Conservation (phyloP, 2,888 invertebrate species). For the Lamellibrachia satsuma region DNA sequence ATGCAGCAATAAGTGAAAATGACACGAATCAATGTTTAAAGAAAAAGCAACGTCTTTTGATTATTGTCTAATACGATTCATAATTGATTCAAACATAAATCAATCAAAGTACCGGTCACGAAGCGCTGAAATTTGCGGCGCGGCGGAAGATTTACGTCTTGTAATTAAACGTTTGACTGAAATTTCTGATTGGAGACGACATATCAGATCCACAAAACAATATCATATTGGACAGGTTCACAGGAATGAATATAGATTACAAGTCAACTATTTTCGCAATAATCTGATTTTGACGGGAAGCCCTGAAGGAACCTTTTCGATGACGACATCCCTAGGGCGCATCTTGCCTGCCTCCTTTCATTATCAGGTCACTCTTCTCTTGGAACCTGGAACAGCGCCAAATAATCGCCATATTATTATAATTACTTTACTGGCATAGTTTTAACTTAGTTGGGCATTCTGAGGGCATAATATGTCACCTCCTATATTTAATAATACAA, state of each 20-base stretch:
- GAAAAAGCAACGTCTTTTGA: not conserved
- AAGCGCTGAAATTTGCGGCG: not conserved
- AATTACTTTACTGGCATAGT: not conserved
- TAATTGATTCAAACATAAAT: not conserved
- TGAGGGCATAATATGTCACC: not conserved
- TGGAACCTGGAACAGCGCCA: not conserved
- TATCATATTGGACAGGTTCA: not conserved
- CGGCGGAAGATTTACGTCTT: not conserved
- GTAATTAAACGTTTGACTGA: slow-evolving; percentile 10
- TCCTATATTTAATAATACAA: too few relatives aligned
- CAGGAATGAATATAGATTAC: not conserved
- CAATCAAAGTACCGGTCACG: not conserved
- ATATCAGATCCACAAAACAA: not conserved
- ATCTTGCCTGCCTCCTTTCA: not conserved
- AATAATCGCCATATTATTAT: not conserved
- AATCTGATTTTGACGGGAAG: not conserved
- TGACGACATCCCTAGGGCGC: not conserved
- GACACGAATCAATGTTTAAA: not conserved
- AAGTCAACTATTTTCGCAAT: not conserved
- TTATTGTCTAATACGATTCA: not conserved
- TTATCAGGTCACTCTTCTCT: not conserved
- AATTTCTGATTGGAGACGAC: slow-evolving; percentile 5
- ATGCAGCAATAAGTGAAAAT: not conserved
- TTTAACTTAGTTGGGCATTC: not conserved
- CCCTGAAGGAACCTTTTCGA: not conserved